phyloP scores from a whole-genome alignment of 2,797 vertebrate genomes.

The Anguilla pacifica region DNA sequence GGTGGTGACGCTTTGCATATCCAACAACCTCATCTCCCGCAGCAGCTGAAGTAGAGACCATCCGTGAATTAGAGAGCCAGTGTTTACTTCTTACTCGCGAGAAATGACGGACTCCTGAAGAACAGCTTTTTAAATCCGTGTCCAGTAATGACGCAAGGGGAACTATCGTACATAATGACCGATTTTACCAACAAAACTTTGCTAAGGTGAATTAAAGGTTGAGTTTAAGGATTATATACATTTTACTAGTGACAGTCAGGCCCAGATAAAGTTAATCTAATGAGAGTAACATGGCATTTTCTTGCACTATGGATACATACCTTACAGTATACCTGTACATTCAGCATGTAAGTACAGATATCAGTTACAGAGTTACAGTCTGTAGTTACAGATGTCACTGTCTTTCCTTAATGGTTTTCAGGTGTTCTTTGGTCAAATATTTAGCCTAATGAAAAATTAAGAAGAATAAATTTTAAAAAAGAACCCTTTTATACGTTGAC shows the following conservation, averaged over 20 bases:
- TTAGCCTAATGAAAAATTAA: neutral
- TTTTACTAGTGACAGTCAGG: slow-evolving; percentile 2
- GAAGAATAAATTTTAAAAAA: neutral
- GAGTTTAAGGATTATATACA: neutral
- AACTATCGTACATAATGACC: neutral
- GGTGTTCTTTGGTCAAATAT: no score
- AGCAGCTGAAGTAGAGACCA: slow-evolving; percentile 44
- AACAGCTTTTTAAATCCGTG: neutral
- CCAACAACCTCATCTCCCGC: slow-evolving; percentile 22
- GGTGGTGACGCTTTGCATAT: neutral
- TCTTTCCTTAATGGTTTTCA: no score
- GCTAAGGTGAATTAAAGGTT: neutral
- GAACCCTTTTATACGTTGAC: neutral
- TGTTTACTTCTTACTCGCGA: neutral
- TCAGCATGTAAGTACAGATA: neutral
- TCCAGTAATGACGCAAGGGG: neutral
- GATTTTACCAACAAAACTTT: neutral
- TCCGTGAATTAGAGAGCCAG: neutral
- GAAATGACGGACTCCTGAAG: neutral
- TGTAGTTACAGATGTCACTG: no score
- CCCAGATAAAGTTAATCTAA: neutral
- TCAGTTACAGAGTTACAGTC: neutral
- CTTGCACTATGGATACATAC: neutral
- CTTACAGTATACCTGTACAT: no score
- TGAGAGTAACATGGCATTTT: neutral